These are phyloP conservation scores for Apostichopus japonicus DNA, from an alignment of 35 echinoderm and acorn worm species.

Conservation along the genomic window DNA sequence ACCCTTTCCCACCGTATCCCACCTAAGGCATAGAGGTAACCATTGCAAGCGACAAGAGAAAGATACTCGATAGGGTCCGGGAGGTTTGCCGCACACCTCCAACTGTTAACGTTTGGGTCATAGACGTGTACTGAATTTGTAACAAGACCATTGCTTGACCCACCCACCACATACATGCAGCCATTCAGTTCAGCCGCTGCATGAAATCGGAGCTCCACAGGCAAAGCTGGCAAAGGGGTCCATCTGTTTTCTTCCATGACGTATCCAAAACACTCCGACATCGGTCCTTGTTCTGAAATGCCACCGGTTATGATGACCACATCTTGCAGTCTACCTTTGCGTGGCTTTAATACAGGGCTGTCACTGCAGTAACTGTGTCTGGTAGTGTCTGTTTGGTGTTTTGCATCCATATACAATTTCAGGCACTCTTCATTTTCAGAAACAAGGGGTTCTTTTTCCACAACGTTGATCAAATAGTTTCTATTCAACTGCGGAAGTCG, in stretches of 20 bases:
- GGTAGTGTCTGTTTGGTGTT: conserved; percentile 94
- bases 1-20: conserved; percentile 93
- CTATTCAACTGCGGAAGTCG: conserved; percentile 85
- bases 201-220: conserved; percentile 94
- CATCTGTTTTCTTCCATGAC: conserved; percentile 94
- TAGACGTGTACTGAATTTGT: conserved; percentile 90
- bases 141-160: conserved; percentile 81
- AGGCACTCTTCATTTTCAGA: conserved; percentile 76
- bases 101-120: conserved; percentile 91
- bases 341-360: conserved; percentile 95
- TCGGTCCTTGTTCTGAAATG: conserved; percentile 85
- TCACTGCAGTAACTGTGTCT: conserved; percentile 96
- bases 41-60: conserved; percentile 90
- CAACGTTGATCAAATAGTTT: conserved; percentile 80
- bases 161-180: conserved; percentile 93
- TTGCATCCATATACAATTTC: conserved; percentile 81
- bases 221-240: conserved; percentile 88
- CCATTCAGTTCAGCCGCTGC: conserved; percentile 88
- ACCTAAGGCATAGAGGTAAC: conserved; percentile 92
- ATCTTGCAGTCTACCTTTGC: conserved; percentile 93
- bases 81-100: conserved; percentile 78
- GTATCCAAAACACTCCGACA: conserved; percentile 88
- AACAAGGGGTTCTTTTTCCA: conserved; percentile 92
- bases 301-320: conserved; percentile 97
- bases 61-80: conserved; percentile 90